Evolutionary conservation across 2,113 vertebrate genomes (phyloP), one percentile per base, ranked within the genome.

Genomic region (Brachypteracias leptosomus): DNA sequence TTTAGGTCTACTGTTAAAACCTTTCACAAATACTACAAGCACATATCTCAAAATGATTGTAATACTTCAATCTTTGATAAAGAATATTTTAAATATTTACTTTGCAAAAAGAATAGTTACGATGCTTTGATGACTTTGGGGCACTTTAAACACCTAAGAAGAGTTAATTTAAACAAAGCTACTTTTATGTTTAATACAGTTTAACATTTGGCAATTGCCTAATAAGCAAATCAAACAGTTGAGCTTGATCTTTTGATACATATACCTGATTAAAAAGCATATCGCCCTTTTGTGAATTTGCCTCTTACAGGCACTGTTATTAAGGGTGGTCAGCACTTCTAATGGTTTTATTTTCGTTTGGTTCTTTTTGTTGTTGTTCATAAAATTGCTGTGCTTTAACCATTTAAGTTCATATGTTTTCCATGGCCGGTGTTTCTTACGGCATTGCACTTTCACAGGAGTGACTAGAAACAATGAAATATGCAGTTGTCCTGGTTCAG

Each of bases 71-170:
- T 79, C 36, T 91, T 85, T 68, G 77, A 85, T 92, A 85, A 94
- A 46, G 75, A 88, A 35, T 91, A 76, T 81, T 91, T 96, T 85
- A 95, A 96, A 76, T 95, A 95, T 95, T 95, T 95, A 42, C 74
- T 91, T 93, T 93, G 52, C 71, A 54, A 62, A 72, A 96, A 70
- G 61, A 94, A 19, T 70, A 94, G 25, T 76, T 94, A 20, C 10
- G 61, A 10, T 81, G 33, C 85, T 88, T 89, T 91, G 73, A 42
- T 95, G 52, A 46, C 33, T 58, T 85, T 82, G 76, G 46, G 36
- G 22, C 26, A 89, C 66, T 90, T 87, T 10, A 79, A 81, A 92
- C 12, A 58, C 67, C 55, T 79, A 46, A 76, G 62, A 73, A 83
- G 42, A 65, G 31, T 76, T 92, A 65, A 95, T 55, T 91, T 96